Evolutionary conservation across 2,888 invertebrate genomes (phyloP).

Genomic region (Hypselothyrea guttata): DNA sequence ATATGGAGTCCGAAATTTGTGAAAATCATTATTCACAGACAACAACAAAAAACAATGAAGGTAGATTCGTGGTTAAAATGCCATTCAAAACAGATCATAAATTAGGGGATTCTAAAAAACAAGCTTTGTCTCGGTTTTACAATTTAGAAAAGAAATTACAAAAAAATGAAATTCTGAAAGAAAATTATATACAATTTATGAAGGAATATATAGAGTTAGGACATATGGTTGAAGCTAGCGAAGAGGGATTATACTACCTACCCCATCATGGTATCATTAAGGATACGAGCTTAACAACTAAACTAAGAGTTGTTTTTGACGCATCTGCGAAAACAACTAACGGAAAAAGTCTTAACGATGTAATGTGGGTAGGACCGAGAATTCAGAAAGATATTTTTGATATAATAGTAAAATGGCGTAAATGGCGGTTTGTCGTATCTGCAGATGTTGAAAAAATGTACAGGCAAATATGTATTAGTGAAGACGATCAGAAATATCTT

Average conservation of each 20-base stretch:
- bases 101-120: not conserved
- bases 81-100: conserved; percentile 1
- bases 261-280: conserved; percentile 6
- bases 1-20: not conserved
- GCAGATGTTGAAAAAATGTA: conserved; percentile 1
- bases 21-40: not conserved
- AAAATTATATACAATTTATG: not conserved
- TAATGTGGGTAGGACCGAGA: not conserved
- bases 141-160: not conserved
- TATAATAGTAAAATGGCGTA: not conserved
- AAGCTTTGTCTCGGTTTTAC: not conserved
- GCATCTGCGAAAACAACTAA: conserved; percentile 6
- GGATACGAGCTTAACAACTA: conserved; percentile 2
- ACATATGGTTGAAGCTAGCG: not conserved
- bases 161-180: not conserved
- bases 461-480: not conserved
- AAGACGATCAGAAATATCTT: no score
- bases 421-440: not conserved
- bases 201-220: not conserved
- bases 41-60: not conserved
- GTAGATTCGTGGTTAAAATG: conserved; percentile 1
- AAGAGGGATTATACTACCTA: not conserved
- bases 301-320: not conserved
- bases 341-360: not conserved
- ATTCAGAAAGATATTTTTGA: not conserved